phyloP scores from a whole-genome alignment of 2,888 invertebrate species.

The Sminthurides aquaticus region DNA sequence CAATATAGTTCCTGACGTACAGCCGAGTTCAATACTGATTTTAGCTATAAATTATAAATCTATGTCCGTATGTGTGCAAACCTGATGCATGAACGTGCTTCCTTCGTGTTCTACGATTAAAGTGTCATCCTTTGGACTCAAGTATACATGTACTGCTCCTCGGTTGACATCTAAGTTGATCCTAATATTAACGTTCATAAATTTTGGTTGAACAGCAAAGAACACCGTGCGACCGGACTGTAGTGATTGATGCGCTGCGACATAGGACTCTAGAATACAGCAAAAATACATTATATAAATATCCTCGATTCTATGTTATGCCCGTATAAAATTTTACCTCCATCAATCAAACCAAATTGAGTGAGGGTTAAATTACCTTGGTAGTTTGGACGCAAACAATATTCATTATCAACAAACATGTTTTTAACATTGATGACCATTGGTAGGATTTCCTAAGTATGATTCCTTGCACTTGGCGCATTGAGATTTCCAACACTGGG shows the following conservation, averaged over 20 bases:
- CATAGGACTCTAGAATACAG: conserved; percentile 85
- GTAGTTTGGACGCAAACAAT: conserved; percentile 86
- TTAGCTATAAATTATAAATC: no score
- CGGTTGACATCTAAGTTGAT: conserved; percentile 89
- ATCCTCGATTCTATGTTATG: no score
- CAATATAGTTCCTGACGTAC: no score
- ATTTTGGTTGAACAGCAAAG: conserved; percentile 87
- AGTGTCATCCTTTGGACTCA: conserved; percentile 85
- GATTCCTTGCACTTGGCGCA: conserved; percentile 88
- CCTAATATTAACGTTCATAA: conserved; percentile 91
- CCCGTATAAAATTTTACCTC: no score
- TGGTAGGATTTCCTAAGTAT: conserved; percentile 81
- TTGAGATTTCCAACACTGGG: conserved; percentile 72
- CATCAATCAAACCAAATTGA: no score
- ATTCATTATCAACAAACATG: conserved; percentile 82
- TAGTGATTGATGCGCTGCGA: conserved; percentile 72
- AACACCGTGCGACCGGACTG: conserved; percentile 83
- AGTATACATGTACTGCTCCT: conserved; percentile 79
- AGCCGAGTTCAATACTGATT: no score
- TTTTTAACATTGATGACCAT: conserved; percentile 94
- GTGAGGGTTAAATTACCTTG: no score
- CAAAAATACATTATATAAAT: no score
- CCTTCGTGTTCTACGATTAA: conserved; percentile 76
- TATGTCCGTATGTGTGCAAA: no score
- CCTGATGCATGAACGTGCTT: conserved; percentile 66